Base-by-base conservation (phyloP, 1,140 invertebrate genomes). In the Ridgeia piscesae region DNA sequence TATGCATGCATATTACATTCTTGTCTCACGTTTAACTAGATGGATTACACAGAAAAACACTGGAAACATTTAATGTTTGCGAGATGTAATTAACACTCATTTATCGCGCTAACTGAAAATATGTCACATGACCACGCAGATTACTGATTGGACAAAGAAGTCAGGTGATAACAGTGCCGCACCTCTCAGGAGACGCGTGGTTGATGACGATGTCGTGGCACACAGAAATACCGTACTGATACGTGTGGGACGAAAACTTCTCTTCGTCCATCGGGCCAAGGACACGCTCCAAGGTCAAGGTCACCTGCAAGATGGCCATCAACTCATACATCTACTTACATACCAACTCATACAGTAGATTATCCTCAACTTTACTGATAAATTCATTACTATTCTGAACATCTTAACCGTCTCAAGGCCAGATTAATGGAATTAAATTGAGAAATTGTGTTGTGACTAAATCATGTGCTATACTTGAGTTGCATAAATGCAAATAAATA, bases 151-250 rank as follows among this genome's bases (percentile, higher is more conserved):
- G 58, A 77, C 17, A 77, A 34, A 34, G 31, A 6, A 33, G 34
- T 33, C 2, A 33, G 35, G n/a, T 21, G n/a, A 21, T 11, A 33
- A 34, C 21, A 0, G 89, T 90, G 35, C 31, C 89, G n/a, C 93
- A 96, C 95, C 95, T 95, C 91, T 96, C 95, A 90, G 94, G 92
- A 77, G 94, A 94, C 9, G 95, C 94, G 92, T 95, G 95, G 33
- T 95, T 93, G 31, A 95, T 94, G n/a, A 96, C 93, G 27, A 98
- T 95, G 93, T 97, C 96, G 94, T 98, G 97, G n/a, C 97, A 97
- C 92, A 97, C 96, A 93, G 96, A 96, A 6, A 98, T 95, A 9
- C 97, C 97, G 93, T 97, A 97, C 48, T 97, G 95, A 94, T 97
- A 97, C 35, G 97, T 97, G 92, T 96, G 95, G 92, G 97, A 95